These are phyloP conservation scores for Dromiciops gliroides DNA, from an alignment of 2,113 vertebrate species.

Conservation along the genomic window DNA sequence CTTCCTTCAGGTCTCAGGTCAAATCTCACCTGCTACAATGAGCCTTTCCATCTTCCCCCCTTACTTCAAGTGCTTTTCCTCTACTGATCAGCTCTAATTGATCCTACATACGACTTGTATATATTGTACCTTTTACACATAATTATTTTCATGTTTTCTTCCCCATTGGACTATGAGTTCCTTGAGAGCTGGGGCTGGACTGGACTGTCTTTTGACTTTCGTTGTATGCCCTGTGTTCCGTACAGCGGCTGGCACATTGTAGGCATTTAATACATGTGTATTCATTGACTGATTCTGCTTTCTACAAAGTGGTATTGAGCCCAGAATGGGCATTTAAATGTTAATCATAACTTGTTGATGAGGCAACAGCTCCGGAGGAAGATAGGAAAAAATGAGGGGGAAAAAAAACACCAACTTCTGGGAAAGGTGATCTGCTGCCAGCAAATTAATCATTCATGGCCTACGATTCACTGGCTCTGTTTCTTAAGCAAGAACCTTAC, in stretches of 20 bases:
- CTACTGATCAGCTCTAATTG: background rate
- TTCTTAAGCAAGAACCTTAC: conserved; percentile 71
- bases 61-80: background rate
- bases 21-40: background rate
- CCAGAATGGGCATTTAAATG: background rate
- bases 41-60: background rate
- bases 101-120: background rate
- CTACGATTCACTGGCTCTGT: conserved; percentile 72
- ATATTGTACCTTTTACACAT: background rate
- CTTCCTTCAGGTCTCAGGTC: background rate
- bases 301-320: background rate
- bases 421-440: conserved; percentile 53
- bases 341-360: conserved; percentile 7
- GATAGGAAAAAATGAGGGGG: background rate
- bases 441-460: conserved; percentile 67
- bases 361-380: conserved; percentile 54
- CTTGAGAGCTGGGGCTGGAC: background rate
- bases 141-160: background rate
- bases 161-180: background rate
- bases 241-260: background rate
- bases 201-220: background rate
- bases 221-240: background rate
- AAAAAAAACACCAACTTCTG: conserved; percentile 7
- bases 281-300: background rate
- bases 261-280: background rate